phyloP scores from a whole-genome alignment of 2,113 vertebrate genomes.

The Emydocephalus ijimae region DNA sequence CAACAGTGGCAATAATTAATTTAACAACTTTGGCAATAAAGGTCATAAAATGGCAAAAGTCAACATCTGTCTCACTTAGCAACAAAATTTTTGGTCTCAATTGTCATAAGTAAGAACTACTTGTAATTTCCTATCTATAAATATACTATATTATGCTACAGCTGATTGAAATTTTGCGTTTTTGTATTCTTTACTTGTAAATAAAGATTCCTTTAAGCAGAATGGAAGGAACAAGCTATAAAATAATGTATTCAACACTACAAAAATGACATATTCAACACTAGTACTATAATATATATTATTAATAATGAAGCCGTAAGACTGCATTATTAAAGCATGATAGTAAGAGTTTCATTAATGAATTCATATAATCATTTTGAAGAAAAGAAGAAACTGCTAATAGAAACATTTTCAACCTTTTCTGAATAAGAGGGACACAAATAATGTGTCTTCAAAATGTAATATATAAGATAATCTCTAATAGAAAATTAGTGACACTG shows the following conservation, averaged over 20 bases:
- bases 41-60: background rate
- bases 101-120: background rate
- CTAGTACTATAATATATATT: background rate
- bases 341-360: background rate
- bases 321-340: conserved; percentile 2
- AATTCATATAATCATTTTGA: conserved; percentile 13
- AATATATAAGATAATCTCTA: conserved; percentile 24
- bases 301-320: conserved; percentile 16
- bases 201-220: background rate
- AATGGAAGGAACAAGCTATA: background rate
- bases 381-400: conserved; percentile 3
- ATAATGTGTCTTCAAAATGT: conserved; percentile 6
- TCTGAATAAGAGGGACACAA: conserved; percentile 23
- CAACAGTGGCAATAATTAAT: background rate
- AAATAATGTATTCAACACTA: background rate
- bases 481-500: conserved; percentile 13
- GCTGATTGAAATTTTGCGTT: background rate
- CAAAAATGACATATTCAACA: background rate
- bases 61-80: background rate
- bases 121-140: background rate
- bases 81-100: background rate
- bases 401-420: conserved; percentile 16
- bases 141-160: background rate
- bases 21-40: background rate
- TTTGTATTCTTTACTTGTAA: background rate